phyloP scores from a whole-genome alignment of 1,140 invertebrate species.

The Aphidius ervi region DNA sequence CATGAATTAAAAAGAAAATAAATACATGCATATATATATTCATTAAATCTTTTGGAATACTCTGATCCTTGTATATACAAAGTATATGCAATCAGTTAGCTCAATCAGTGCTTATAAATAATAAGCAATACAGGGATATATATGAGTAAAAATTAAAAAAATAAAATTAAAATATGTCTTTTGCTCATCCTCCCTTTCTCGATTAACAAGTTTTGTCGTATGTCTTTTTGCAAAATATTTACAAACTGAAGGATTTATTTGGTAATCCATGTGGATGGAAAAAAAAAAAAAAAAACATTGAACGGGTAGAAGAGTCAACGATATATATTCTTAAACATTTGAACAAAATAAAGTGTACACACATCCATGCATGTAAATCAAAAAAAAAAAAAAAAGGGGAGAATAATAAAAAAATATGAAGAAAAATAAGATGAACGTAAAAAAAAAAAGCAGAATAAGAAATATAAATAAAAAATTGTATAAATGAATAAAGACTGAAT shows the following conservation, averaged over 20 bases:
- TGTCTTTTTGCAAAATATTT: constrained; percentile 10
- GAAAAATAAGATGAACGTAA: no score
- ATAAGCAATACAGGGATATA: no score
- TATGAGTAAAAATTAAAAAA: no score
- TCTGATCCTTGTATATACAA: no score
- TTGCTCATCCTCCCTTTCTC: no score
- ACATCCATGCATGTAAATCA: constrained; percentile 1
- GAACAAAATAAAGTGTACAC: neutral
- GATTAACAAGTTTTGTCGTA: constrained; percentile 9
- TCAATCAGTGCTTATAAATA: no score
- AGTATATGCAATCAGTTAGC: no score
- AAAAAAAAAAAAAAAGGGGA: constrained; percentile 1
- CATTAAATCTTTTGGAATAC: no score
- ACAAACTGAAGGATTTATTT: constrained; percentile 17
- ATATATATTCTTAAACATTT: neutral
- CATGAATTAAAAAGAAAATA: no score
- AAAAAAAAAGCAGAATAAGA: neutral
- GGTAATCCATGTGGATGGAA: constrained; percentile 2
- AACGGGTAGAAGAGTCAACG: neutral
- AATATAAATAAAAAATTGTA: neutral
- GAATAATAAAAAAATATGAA: constrained; percentile 1
- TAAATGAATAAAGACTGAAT: constrained; percentile 3
- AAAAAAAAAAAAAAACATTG: neutral
- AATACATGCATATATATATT: no score
- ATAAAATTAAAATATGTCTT: no score